Evolutionary conservation across 2,113 vertebrate species (phyloP).

Genomic region (Phaetusa simplex): DNA sequence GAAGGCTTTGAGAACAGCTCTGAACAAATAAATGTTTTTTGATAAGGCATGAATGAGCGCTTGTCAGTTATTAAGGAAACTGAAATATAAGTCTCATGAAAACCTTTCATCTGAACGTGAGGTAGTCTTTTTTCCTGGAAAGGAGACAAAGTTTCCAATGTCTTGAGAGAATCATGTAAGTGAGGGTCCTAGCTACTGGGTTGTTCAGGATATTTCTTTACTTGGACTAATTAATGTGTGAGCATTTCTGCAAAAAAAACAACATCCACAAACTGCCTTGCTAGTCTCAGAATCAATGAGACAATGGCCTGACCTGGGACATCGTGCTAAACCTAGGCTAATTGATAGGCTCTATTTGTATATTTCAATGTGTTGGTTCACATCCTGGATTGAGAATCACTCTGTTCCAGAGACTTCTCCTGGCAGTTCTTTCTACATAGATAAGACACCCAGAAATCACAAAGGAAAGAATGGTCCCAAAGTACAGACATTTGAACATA

Average conservation of each 20-base stretch:
- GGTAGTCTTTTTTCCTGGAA: not conserved
- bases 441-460: not conserved
- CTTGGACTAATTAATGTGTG: not conserved
- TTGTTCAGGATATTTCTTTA: not conserved
- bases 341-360: not conserved
- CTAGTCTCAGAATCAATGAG: too few relatives aligned
- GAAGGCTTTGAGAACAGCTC: not conserved
- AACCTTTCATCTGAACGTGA: not conserved
- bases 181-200: not conserved
- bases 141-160: not conserved
- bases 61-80: not conserved
- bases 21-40: not conserved
- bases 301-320: too few relatives aligned
- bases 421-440: not conserved
- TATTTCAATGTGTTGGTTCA: not conserved
- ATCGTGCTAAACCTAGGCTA: not conserved
- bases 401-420: not conserved
- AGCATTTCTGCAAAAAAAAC: not conserved
- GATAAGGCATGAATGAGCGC: not conserved
- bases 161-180: not conserved
- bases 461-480: not conserved
- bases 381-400: not conserved
- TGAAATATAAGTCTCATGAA: not conserved
- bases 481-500: not conserved
- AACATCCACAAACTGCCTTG: too few relatives aligned